Percentiles rank a stretch among this genome's conserved stretches.
phyloP scores from a whole-genome alignment of 1,140 invertebrate species.

The Bombus terrestris region DNA sequence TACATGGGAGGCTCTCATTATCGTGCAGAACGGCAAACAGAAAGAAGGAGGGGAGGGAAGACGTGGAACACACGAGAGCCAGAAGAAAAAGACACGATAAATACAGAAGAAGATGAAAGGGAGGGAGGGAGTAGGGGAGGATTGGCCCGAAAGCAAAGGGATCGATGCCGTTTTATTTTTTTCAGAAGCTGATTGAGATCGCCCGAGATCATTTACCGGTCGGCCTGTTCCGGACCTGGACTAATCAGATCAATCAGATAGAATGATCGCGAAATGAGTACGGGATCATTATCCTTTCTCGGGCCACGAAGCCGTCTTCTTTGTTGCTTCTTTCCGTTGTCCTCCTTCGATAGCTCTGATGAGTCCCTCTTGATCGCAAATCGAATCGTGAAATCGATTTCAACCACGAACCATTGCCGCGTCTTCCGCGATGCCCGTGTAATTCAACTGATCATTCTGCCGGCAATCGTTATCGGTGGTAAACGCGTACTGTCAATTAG shows the following conservation, averaged over 20 bases:
- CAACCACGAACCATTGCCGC: conserved; percentile 12
- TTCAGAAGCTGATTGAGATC: conserved; percentile 82
- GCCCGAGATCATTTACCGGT: conserved; percentile 79
- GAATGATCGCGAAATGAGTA: conserved; percentile 76
- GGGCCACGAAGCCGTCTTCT: conserved; percentile 18
- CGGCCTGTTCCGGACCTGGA: conserved; percentile 73
- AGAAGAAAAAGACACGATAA: conserved; percentile 39
- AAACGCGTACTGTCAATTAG: conserved; percentile 22
- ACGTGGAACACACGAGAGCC: conserved; percentile 21
- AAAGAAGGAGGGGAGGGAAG: conserved; percentile 32
- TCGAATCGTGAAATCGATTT: conserved; percentile 76
- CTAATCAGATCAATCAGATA: conserved; percentile 82
- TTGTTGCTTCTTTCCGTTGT: neutral
- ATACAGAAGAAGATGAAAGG: neutral
- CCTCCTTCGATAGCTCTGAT: conserved; percentile 16
- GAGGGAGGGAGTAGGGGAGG: neutral
- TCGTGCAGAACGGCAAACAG: conserved; percentile 54
- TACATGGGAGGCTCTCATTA: conserved; percentile 79
- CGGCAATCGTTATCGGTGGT: conserved; percentile 2
- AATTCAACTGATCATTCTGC: conserved; percentile 27
- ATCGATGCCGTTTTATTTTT: conserved; percentile 77
- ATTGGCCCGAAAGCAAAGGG: neutral
- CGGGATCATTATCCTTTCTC: conserved; percentile 75
- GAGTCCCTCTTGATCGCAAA: conserved; percentile 73
- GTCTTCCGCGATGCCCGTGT: conserved; percentile 22